Percentiles rank a stretch among this genome's conserved stretches.
Conservation (phyloP, 1,140 invertebrate genomes). For the Aricia agestis region DNA sequence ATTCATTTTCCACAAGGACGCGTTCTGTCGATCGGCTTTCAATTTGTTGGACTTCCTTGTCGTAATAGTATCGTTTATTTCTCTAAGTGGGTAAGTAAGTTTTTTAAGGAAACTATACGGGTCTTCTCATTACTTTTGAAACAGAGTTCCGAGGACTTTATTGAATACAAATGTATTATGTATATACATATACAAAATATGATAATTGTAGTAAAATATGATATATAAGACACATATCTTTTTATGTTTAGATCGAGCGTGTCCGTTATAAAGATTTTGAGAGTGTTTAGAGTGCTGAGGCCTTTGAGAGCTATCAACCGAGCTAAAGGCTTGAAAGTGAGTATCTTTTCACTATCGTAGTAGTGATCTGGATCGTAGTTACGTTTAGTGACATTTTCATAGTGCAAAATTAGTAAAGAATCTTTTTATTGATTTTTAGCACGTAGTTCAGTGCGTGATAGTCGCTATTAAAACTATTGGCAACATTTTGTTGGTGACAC, state of each 20-base stretch:
- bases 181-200: too few relatives aligned
- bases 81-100: constrained; percentile 89
- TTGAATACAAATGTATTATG: too few relatives aligned
- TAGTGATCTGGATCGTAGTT: background rate
- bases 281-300: constrained; percentile 97
- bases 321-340: constrained; percentile 99
- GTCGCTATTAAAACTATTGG: constrained; percentile 99
- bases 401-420: constrained; percentile 32
- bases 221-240: too few relatives aligned
- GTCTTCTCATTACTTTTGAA: too few relatives aligned
- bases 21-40: constrained; percentile 95
- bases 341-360: constrained; percentile 31
- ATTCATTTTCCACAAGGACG: constrained; percentile 83
- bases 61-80: constrained; percentile 94
- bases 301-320: constrained; percentile 99
- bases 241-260: constrained; percentile 36
- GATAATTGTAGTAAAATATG: too few relatives aligned
- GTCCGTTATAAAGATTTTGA: constrained; percentile 89
- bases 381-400: constrained; percentile 1
- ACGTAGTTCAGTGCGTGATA: constrained; percentile 99
- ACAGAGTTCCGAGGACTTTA: too few relatives aligned
- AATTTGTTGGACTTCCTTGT: constrained; percentile 96
- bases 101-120: background rate
- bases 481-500: constrained; percentile 99
- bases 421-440: constrained; percentile 80